Percentiles rank a stretch among this genome's conserved stretches.
Evolutionary conservation across 2,797 vertebrate genomes (phyloP).

Genomic region (Parambassis ranga): DNA sequence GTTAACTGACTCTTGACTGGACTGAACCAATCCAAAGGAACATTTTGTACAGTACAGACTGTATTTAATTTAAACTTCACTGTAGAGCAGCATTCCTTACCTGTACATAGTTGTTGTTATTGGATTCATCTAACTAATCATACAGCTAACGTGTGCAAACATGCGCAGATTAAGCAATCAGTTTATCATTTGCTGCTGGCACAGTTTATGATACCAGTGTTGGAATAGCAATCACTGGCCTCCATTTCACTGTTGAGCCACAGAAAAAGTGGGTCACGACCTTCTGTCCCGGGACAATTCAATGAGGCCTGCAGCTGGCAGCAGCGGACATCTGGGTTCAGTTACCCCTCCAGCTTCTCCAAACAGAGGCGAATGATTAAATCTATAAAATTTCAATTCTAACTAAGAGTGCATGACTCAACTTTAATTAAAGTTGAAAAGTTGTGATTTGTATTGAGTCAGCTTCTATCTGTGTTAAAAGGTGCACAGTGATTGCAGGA

Average conservation of each 20-base stretch:
- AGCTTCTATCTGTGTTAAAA: not conserved
- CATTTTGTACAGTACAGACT: not conserved
- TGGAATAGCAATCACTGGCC: not conserved
- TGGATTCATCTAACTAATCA: too few relatives aligned
- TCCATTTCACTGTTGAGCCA: not conserved
- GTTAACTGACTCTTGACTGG: not conserved
- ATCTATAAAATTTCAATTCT: not conserved
- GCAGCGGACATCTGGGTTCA: not conserved
- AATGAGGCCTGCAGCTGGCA: constrained; percentile 21
- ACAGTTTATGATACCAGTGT: not conserved
- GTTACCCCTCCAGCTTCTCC: not conserved
- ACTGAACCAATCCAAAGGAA: not conserved
- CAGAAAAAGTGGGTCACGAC: constrained; percentile 39
- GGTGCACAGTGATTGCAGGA: not conserved
- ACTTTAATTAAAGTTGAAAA: not conserved
- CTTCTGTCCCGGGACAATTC: constrained; percentile 12
- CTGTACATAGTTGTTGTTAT: too few relatives aligned
- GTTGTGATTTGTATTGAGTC: not conserved
- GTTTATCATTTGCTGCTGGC: constrained; percentile 5
- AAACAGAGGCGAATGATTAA: too few relatives aligned
- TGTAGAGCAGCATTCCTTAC: not conserved
- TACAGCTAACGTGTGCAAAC: not conserved
- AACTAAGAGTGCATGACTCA: not conserved
- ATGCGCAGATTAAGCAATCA: constrained; percentile 39
- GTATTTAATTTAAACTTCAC: not conserved